Percentiles rank a stretch among this genome's conserved stretches.
phyloP scores from a whole-genome alignment of 2,888 invertebrate genomes.

The Caenorhabditis becei region DNA sequence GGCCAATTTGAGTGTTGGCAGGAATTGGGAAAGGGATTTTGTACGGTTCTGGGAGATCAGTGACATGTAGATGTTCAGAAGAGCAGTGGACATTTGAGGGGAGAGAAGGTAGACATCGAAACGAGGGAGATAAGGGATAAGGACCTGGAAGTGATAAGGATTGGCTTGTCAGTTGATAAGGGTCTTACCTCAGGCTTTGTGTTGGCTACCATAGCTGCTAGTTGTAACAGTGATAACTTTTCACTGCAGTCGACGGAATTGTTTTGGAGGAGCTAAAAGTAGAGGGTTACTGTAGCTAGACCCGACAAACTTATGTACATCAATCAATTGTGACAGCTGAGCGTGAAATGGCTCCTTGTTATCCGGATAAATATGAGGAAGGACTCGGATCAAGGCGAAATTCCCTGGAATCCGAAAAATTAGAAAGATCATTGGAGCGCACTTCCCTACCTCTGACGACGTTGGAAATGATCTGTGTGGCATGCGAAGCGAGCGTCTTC shows the following conservation, averaged over 20 bases:
- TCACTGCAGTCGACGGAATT: conserved; percentile 89
- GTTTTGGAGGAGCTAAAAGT: conserved; percentile 55
- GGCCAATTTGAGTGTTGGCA: conserved; percentile 55
- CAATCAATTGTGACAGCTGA: conserved; percentile 89
- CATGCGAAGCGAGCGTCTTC: conserved; percentile 90
- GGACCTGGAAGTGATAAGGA: conserved; percentile 84
- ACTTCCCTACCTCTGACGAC: conserved; percentile 88
- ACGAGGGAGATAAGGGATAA: conserved; percentile 90
- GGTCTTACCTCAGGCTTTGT: conserved; percentile 87
- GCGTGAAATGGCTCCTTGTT: conserved; percentile 91
- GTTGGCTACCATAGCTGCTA: conserved; percentile 90
- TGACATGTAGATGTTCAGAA: conserved; percentile 88
- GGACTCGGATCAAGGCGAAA: conserved; percentile 90
- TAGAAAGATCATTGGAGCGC: background rate
- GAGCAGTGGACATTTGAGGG: conserved; percentile 85
- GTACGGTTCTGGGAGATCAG: conserved; percentile 63
- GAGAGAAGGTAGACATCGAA: conserved; percentile 88
- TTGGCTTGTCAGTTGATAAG: background rate
- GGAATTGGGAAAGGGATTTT: conserved; percentile 48
- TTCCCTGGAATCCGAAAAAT: conserved; percentile 86
- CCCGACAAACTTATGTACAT: conserved; percentile 20
- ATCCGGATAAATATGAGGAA: conserved; percentile 92
- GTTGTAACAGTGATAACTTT: conserved; percentile 89
- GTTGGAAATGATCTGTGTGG: conserved; percentile 92
- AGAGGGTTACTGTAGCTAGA: background rate